phyloP scores from a whole-genome alignment of 30 jellyfish, hydroid and myxozoan genomes.

The Aurelia sp. region DNA sequence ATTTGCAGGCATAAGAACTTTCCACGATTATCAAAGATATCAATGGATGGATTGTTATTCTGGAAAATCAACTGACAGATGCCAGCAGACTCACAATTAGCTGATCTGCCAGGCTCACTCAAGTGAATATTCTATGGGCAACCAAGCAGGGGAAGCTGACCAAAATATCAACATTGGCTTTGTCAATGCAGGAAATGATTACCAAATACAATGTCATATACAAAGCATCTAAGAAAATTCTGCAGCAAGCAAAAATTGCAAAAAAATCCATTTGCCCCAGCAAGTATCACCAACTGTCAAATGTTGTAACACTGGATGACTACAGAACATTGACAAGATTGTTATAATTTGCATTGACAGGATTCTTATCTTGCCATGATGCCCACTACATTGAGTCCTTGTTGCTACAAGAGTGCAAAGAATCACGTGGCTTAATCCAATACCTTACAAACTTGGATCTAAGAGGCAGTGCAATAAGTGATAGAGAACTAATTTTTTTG shows the following conservation, averaged over 20 bases:
- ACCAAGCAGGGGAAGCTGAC: slow-evolving; percentile 2
- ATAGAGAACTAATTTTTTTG: no score
- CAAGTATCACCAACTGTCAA: not conserved
- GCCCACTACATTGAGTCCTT: no score
- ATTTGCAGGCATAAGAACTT: not conserved
- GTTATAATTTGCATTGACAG: no score
- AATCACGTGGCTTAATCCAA: no score
- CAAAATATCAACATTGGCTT: not conserved
- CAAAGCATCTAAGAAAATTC: not conserved
- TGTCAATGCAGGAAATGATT: not conserved
- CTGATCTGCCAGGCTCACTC: not conserved
- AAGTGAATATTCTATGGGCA: slow-evolving; percentile 7
- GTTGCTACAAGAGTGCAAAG: no score
- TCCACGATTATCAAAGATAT: not conserved
- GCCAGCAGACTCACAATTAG: not conserved
- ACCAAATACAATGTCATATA: not conserved
- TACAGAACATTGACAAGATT: no score
- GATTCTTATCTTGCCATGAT: no score
- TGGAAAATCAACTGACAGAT: not conserved
- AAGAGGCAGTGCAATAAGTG: no score
- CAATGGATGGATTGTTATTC: not conserved
- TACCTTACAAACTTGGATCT: no score
- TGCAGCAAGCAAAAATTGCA: not conserved
- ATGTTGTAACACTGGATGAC: slow-evolving; percentile 6
- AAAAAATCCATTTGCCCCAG: not conserved